Conservation (phyloP, 2,113 vertebrate genomes). For the Rhinopomastus cyanomelas region DNA sequence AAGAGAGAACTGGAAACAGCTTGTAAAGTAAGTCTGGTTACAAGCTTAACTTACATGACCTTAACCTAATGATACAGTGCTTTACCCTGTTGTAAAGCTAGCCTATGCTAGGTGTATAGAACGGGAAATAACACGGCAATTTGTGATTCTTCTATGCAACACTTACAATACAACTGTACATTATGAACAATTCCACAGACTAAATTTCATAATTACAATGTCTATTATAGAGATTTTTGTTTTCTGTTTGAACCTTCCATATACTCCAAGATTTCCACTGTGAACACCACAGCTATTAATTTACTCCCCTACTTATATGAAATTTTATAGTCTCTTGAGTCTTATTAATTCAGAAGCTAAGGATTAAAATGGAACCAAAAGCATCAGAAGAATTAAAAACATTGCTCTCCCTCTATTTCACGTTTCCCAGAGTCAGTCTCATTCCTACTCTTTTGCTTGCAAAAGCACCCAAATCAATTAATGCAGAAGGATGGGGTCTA, state of each 20-base stretch:
- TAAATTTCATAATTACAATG: too few relatives aligned
- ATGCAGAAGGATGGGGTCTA: background rate
- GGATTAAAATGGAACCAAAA: background rate
- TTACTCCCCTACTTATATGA: background rate
- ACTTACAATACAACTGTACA: background rate
- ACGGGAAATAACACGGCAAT: background rate
- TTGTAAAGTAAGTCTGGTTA: background rate
- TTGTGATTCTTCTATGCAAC: background rate
- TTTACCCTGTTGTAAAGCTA: background rate
- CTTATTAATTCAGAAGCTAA: background rate
- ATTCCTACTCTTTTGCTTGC: background rate
- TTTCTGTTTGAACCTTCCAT: background rate
- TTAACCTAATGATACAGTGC: background rate
- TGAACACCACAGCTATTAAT: background rate
- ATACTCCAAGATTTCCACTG: background rate
- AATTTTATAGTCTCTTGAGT: background rate
- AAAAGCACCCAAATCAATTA: background rate
- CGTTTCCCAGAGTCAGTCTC: background rate
- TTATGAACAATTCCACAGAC: background rate
- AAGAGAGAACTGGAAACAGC: background rate
- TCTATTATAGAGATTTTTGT: background rate
- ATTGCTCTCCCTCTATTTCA: background rate
- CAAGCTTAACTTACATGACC: background rate
- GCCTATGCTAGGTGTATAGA: background rate
- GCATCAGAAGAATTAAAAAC: background rate